phyloP scores from a whole-genome alignment of 2,888 invertebrate species.

The Lissocephala sabroskyi region DNA sequence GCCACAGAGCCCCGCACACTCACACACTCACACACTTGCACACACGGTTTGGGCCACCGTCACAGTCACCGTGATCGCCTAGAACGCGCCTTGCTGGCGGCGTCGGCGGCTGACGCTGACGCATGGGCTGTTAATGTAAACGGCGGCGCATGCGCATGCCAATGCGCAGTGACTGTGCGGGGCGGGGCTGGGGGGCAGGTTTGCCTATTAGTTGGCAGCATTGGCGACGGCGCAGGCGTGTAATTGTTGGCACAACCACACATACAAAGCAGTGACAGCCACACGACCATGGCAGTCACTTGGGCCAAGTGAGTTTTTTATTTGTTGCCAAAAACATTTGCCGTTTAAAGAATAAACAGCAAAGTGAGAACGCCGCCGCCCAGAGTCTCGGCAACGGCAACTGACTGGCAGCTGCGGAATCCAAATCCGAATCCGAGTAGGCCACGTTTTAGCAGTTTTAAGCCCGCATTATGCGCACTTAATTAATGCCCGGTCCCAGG shows the following conservation, averaged over 20 bases:
- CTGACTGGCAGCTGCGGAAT: too few species aligned
- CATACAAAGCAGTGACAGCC: background rate
- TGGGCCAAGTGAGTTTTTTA: constrained; percentile 41
- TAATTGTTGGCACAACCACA: constrained; percentile 39
- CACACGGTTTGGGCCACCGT: background rate
- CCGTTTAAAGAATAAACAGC: constrained; percentile 20
- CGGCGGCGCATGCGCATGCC: constrained; percentile 60
- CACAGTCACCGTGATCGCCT: constrained; percentile 4
- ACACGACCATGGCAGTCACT: too few species aligned
- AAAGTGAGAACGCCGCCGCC: background rate
- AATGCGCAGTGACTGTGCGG: constrained; percentile 32
- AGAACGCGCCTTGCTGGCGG: constrained; percentile 2
- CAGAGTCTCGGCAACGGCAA: constrained; percentile 27
- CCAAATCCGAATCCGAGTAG: constrained; percentile 25
- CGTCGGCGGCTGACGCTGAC: background rate
- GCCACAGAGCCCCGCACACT: constrained; percentile 50
- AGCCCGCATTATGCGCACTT: constrained; percentile 65
- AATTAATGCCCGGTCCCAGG: constrained; percentile 42
- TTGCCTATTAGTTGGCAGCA: constrained; percentile 24
- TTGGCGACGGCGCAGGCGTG: constrained; percentile 45
- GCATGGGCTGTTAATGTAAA: constrained; percentile 43
- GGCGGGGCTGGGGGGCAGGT: constrained; percentile 7
- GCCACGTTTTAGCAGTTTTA: constrained; percentile 60
- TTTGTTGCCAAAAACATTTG: constrained; percentile 43
- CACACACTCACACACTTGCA: too few species aligned